A percentile compares a stretch with the other conserved stretches of the same genome.
Evolutionary conservation across 2,888 invertebrate species (phyloP).

Genomic region (Limnephilus lunatus): DNA sequence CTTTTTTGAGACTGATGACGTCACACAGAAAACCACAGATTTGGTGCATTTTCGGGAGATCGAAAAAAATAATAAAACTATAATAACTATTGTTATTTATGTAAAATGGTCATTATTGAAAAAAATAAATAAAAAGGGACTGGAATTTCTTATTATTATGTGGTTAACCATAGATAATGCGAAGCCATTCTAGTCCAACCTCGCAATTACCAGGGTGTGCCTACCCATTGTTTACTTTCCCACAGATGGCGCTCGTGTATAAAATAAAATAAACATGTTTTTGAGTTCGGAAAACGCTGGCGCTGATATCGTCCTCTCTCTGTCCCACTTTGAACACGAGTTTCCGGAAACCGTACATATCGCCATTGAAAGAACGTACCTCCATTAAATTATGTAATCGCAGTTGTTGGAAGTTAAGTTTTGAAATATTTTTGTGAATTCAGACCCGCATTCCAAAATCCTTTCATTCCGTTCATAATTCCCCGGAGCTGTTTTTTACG

Average conservation of each 20-base stretch:
- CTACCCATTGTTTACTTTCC: no score
- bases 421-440: constrained; percentile 19
- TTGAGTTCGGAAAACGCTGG: neutral
- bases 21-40: no score
- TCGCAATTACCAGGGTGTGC: no score
- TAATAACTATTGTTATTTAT: no score
- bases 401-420: neutral
- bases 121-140: no score
- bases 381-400: neutral
- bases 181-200: neutral
- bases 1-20: no score
- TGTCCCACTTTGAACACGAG: neutral
- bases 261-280: no score
- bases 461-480: constrained; percentile 17
- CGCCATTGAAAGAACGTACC: neutral
- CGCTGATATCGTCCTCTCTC: neutral
- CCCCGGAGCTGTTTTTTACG: constrained; percentile 13
- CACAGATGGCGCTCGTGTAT: no score
- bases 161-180: neutral
- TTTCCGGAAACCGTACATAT: no score
- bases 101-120: no score
- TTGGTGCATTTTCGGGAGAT: no score
- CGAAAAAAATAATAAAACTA: no score
- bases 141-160: neutral
- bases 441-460: neutral